phyloP scores from a whole-genome alignment of 2,113 vertebrate genomes.

The Ameiurus melas region DNA sequence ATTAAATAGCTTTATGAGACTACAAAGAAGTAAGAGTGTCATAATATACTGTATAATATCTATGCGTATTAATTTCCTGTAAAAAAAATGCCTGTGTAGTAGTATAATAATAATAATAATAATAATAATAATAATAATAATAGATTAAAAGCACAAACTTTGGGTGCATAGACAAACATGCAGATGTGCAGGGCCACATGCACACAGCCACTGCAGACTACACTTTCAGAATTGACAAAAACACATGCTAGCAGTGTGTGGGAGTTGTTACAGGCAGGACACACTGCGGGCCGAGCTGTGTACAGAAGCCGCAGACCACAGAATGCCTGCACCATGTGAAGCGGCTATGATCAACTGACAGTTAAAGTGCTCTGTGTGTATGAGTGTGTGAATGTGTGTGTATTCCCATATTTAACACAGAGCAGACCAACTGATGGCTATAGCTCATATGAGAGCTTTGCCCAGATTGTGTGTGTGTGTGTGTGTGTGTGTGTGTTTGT shows the following conservation, averaged over 20 bases:
- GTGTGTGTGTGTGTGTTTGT: constrained; percentile 39
- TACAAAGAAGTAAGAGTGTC: neutral
- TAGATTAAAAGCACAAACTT: neutral
- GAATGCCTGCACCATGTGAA: constrained; percentile 30
- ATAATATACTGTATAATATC: neutral
- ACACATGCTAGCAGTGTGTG: constrained; percentile 29
- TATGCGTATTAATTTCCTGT: neutral
- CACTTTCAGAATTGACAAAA: constrained; percentile 8
- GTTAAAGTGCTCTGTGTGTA: constrained; percentile 26
- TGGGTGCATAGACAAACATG: neutral
- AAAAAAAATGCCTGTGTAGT: neutral
- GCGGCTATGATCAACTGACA: constrained; percentile 32
- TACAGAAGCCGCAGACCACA: constrained; percentile 46
- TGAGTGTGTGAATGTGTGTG: constrained; percentile 22
- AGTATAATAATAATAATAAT: neutral
- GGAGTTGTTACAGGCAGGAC: constrained; percentile 26
- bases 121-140: neutral
- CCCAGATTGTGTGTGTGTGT: constrained; percentile 27
- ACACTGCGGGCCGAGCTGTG: constrained; percentile 34
- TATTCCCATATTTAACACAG: constrained; percentile 12
- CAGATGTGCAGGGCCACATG: constrained; percentile 27
- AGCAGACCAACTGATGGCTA: constrained; percentile 54
- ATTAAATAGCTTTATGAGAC: neutral
- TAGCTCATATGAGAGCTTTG: neutral
- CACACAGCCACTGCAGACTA: neutral